Conservation (phyloP, 2,797 vertebrate genomes). For the Urophycis tenuis region DNA sequence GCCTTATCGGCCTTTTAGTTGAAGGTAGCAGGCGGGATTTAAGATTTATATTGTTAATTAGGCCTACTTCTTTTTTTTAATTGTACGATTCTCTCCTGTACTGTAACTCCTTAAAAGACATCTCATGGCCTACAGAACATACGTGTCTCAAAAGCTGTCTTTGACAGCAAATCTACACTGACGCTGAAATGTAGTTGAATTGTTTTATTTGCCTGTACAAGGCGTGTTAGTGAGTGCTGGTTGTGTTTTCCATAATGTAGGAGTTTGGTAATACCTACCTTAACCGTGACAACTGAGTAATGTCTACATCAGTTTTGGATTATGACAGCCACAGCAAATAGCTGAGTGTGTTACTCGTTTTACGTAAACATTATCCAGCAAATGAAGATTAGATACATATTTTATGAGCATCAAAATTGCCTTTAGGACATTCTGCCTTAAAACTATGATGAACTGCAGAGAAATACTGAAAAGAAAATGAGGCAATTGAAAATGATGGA, state of each 20-base stretch:
- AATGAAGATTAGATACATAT: not conserved
- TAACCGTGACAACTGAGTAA: not conserved
- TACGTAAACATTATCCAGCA: not conserved
- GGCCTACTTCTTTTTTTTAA: constrained; percentile 8
- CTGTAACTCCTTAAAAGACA: constrained; percentile 30
- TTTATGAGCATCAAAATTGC: not conserved
- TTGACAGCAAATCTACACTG: not conserved
- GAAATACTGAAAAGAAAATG: not conserved
- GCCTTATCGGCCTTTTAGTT: constrained; percentile 22
- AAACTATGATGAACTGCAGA: not conserved
- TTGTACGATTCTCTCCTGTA: constrained; percentile 25
- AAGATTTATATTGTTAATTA: not conserved
- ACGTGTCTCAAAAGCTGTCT: constrained; percentile 4
- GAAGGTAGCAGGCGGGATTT: not conserved
- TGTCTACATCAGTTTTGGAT: not conserved
- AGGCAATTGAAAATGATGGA: not conserved
- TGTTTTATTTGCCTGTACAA: not conserved
- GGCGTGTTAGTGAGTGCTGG: not conserved
- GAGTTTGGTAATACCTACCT: not conserved
- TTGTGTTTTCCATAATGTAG: not conserved
- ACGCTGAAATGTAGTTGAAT: not conserved
- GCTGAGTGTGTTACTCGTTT: not conserved
- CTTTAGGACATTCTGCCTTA: constrained; percentile 2
- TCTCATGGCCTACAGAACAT: constrained; percentile 36
- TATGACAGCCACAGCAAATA: not conserved